Percentiles rank a stretch among this genome's conserved stretches.
Conservation (phyloP, 2,888 invertebrate genomes). For the Eupithecia vulgata region DNA sequence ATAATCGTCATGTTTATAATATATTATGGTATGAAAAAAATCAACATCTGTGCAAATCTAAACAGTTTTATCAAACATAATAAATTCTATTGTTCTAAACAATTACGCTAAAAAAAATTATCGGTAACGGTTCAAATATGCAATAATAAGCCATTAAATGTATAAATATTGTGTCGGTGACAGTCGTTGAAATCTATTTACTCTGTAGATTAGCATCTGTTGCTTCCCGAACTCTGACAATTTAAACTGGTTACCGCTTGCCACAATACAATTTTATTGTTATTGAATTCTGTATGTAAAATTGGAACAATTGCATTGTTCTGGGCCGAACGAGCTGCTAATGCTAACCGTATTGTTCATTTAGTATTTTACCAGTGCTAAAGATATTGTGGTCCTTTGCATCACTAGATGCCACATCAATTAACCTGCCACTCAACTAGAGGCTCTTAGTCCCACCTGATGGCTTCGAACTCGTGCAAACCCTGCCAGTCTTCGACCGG, state of each 20-base stretch:
- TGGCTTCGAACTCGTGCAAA: conserved; percentile 51
- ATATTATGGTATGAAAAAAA: not conserved
- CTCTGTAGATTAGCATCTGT: conserved; percentile 40
- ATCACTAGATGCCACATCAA: conserved; percentile 59
- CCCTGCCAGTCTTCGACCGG: conserved; percentile 66
- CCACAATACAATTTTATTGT: conserved; percentile 47
- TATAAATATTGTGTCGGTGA: conserved; percentile 29
- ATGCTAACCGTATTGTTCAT: conserved; percentile 36
- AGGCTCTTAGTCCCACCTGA: conserved; percentile 63
- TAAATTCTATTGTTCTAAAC: not conserved
- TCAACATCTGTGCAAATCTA: not conserved
- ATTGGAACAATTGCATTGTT: conserved; percentile 23
- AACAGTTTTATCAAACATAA: not conserved
- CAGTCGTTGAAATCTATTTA: conserved; percentile 44
- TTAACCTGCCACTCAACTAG: conserved; percentile 54
- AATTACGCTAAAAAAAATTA: not conserved
- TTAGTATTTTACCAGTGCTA: not conserved
- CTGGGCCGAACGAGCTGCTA: conserved; percentile 10
- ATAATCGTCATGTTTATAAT: not conserved
- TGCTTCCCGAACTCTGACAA: conserved; percentile 31
- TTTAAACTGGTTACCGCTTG: conserved; percentile 42
- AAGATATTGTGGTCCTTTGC: conserved; percentile 46
- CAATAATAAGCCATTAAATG: conserved; percentile 39
- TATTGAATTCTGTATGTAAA: conserved; percentile 44
- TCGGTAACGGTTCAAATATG: conserved; percentile 15